A percentile compares a stretch with the other conserved stretches of the same genome.
phyloP scores from a whole-genome alignment of 1,140 invertebrate genomes.

The Rhyacophila brunnea region DNA sequence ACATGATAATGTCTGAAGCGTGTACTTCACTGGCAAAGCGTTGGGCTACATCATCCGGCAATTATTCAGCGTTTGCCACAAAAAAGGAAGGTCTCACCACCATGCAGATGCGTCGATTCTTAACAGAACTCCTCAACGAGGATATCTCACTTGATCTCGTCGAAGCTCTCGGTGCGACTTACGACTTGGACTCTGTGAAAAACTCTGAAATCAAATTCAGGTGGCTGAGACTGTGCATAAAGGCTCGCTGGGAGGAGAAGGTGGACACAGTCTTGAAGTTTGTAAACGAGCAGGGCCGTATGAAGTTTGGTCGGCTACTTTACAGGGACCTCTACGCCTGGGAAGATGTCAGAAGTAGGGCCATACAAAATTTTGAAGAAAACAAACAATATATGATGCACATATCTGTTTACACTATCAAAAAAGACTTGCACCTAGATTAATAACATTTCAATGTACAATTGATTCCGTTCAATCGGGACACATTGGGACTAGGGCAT shows the following conservation, averaged over 20 bases:
- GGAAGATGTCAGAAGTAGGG: constrained; percentile 64
- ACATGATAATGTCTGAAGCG: constrained; percentile 65
- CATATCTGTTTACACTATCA: constrained; percentile 68
- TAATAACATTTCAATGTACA: too few species aligned
- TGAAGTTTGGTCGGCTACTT: constrained; percentile 87
- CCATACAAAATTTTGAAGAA: constrained; percentile 71
- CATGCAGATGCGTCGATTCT: constrained; percentile 70
- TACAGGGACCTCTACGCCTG: constrained; percentile 84
- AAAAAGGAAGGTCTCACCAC: constrained; percentile 37
- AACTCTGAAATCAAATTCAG: constrained; percentile 83
- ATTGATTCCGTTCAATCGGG: too few species aligned
- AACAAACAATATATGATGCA: constrained; percentile 81
- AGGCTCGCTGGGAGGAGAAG: constrained; percentile 65
- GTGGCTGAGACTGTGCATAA: constrained; percentile 78
- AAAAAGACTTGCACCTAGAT: constrained; percentile 68
- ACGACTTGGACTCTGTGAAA: constrained; percentile 63
- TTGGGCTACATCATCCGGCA: constrained; percentile 36
- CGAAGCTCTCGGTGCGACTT: constrained; percentile 63
- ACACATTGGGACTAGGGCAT: too few species aligned
- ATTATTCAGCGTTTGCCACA: constrained; percentile 19
- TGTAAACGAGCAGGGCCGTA: constrained; percentile 79
- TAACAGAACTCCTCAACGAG: constrained; percentile 66
- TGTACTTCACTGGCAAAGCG: constrained; percentile 59
- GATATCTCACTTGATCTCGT: constrained; percentile 60
- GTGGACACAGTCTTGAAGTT: constrained; percentile 71